phyloP scores from a whole-genome alignment of 1,140 invertebrate genomes.

The Caenorhabditis latens region DNA sequence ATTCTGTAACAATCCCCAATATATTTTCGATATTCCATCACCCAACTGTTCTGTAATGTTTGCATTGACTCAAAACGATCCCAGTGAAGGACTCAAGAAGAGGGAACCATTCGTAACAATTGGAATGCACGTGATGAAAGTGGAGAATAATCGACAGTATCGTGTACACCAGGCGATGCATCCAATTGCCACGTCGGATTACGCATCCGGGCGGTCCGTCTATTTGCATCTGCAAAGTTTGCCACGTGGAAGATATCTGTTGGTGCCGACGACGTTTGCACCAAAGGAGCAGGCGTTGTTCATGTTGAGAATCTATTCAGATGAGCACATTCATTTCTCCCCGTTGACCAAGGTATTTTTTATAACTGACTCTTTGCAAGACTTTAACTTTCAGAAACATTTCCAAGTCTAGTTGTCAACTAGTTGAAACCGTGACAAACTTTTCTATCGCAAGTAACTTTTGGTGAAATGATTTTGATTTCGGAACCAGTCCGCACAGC shows the following conservation, averaged over 20 bases:
- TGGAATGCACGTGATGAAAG: constrained; percentile 76
- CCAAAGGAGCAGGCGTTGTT: constrained; percentile 74
- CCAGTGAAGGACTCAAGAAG: constrained; percentile 67
- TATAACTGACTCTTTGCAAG: too few species aligned
- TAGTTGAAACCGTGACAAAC: too few species aligned
- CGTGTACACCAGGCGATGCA: constrained; percentile 76
- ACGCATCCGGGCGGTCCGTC: constrained; percentile 70
- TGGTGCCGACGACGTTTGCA: constrained; percentile 75
- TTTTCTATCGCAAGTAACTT: too few species aligned
- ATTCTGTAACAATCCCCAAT: constrained; percentile 77
- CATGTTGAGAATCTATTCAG: constrained; percentile 73
- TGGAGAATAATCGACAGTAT: constrained; percentile 73
- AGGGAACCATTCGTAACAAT: constrained; percentile 76
- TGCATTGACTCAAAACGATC: constrained; percentile 74
- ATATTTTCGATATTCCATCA: constrained; percentile 58
- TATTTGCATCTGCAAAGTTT: constrained; percentile 63
- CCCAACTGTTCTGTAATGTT: constrained; percentile 71
- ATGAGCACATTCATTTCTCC: constrained; percentile 65
- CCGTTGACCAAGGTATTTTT: constrained; percentile 60
- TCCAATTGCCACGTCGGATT: constrained; percentile 71
- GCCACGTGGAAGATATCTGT: constrained; percentile 70
- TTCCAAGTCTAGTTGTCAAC: too few species aligned
- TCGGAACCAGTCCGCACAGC: too few species aligned
- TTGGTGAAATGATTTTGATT: too few species aligned
- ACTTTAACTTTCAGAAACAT: too few species aligned